Evolutionary conservation across 2,797 vertebrate genomes (phyloP).

Genomic region (Peromyscus attwateri): DNA sequence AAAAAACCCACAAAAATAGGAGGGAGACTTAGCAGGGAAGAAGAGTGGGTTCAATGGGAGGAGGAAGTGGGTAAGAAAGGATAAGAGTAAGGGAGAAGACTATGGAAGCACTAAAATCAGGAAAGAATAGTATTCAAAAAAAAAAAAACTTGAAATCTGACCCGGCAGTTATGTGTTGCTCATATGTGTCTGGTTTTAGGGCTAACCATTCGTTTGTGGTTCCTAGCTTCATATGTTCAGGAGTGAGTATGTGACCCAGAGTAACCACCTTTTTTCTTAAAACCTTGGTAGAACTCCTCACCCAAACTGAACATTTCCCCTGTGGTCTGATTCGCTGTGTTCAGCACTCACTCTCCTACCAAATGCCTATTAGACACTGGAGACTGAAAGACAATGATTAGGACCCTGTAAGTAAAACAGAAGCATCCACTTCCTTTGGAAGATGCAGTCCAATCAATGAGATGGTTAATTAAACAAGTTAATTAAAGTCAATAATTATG

Average conservation of each 20-base stretch:
- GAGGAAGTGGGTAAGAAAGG: not conserved
- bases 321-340: not conserved
- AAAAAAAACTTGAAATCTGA: not conserved
- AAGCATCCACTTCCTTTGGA: not conserved
- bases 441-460: not conserved
- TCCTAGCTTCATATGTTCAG: not conserved
- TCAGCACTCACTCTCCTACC: not conserved
- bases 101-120: not conserved
- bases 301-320: not conserved
- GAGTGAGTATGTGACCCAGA: not conserved
- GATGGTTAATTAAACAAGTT: slow-evolving; percentile 24
- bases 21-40: not conserved
- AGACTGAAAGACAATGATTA: not conserved
- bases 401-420: not conserved
- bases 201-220: not conserved
- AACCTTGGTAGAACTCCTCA: not conserved
- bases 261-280: not conserved
- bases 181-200: not conserved
- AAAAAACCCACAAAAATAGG: not conserved
- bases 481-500: slow-evolving; percentile 39
- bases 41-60: not conserved
- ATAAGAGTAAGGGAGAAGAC: not conserved
- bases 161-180: not conserved
- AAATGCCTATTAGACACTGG: not conserved
- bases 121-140: not conserved